Evolutionary conservation across 2,797 vertebrate genomes (phyloP).

Genomic region (Megaceryle alcyon): DNA sequence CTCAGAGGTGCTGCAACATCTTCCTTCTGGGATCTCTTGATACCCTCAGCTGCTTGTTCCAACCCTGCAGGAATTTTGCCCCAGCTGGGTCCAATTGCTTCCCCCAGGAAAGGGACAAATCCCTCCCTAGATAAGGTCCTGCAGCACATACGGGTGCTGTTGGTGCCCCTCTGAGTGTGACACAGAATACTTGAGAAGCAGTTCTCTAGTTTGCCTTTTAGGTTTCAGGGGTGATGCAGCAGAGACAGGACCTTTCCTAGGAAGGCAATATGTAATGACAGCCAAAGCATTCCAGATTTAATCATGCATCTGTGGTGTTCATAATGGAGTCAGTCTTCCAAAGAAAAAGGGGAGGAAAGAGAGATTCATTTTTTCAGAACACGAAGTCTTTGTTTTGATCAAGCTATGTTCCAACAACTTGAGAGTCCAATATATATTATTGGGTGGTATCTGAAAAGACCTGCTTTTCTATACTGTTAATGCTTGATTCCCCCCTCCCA

Average conservation of each 20-base stretch:
- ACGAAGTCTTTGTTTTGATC: neutral
- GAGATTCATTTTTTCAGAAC: neutral
- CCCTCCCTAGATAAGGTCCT: neutral
- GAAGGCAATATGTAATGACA: neutral
- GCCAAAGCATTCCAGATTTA: neutral
- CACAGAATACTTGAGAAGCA: neutral
- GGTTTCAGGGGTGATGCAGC: neutral
- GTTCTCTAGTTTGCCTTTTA: neutral
- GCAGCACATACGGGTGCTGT: neutral
- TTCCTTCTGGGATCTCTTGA: neutral
- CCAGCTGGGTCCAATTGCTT: neutral
- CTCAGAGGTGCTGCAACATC: neutral
- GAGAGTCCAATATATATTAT: neutral
- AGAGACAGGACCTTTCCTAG: neutral
- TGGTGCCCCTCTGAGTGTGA: fast-evolving
- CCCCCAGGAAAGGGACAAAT: neutral
- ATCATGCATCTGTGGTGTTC: neutral
- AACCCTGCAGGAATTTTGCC: neutral
- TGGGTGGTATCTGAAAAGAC: neutral
- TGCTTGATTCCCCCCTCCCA: neutral
- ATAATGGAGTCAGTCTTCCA: neutral
- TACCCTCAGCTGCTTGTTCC: neutral
- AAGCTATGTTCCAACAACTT: neutral
- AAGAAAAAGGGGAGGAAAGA: neutral
- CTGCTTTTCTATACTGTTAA: neutral